Percentiles rank a stretch among this genome's conserved stretches.
Evolutionary conservation across 2,113 vertebrate genomes (phyloP).

Genomic region (Grantiella picta): DNA sequence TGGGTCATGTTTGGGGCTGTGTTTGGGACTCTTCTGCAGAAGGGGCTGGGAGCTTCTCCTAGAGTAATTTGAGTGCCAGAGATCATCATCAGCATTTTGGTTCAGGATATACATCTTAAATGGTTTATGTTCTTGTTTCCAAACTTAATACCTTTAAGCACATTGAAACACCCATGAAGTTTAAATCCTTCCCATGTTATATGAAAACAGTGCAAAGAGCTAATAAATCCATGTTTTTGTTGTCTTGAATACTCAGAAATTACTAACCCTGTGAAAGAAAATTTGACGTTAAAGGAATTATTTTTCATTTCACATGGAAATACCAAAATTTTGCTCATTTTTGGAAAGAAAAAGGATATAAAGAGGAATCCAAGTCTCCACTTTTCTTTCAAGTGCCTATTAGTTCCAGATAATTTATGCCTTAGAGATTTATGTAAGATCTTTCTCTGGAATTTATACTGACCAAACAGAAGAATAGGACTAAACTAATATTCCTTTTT

Average conservation of each 20-base stretch:
- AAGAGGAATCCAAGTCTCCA: background rate
- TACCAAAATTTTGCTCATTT: background rate
- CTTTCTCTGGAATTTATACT: background rate
- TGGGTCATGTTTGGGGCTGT: background rate
- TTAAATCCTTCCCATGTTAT: background rate
- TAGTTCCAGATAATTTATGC: background rate
- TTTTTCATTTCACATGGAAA: background rate
- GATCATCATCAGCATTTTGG: background rate
- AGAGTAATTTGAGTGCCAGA: background rate
- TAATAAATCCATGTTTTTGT: background rate
- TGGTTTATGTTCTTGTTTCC: background rate
- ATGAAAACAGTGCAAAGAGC: background rate
- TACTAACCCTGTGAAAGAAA: background rate
- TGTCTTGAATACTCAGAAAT: background rate
- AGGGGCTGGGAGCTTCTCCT: background rate
- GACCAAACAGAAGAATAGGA: background rate
- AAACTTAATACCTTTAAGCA: background rate
- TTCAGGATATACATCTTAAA: background rate
- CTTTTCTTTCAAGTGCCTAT: background rate
- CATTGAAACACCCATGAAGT: background rate
- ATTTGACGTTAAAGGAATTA: background rate
- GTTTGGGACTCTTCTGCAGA: background rate
- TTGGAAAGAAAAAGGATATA: background rate
- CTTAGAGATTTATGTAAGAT: background rate
- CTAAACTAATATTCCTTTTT: background rate